phyloP scores from a whole-genome alignment of 2,797 vertebrate species.

The Leuciscus waleckii region DNA sequence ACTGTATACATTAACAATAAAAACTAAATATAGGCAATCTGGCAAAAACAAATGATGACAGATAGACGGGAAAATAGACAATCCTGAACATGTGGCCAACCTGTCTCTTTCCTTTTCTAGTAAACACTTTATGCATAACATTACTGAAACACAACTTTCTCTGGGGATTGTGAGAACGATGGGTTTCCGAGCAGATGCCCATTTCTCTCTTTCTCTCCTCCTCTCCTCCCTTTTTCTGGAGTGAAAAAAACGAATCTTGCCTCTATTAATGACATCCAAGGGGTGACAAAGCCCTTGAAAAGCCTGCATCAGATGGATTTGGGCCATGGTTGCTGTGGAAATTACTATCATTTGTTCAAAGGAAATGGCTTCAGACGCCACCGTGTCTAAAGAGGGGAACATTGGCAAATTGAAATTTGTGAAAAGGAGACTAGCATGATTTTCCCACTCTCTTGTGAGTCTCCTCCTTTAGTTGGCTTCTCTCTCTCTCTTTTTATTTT shows the following conservation, averaged over 20 bases:
- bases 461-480: conserved; percentile 43
- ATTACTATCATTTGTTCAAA: conserved; percentile 83
- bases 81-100: background rate
- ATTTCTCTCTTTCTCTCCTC: conserved; percentile 58
- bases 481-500: conserved; percentile 57
- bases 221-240: conserved; percentile 57
- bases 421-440: conserved; percentile 68
- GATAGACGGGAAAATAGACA: background rate
- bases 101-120: background rate
- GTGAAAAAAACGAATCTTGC: conserved; percentile 76
- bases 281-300: conserved; percentile 80
- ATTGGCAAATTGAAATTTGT: conserved; percentile 81
- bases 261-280: conserved; percentile 80
- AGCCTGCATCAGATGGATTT: conserved; percentile 71
- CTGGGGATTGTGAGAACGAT: background rate
- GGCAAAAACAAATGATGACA: background rate
- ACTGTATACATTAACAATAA: background rate
- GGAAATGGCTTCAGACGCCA: conserved; percentile 78
- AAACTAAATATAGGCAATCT: background rate
- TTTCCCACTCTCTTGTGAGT: conserved; percentile 54
- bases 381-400: conserved; percentile 73
- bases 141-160: conserved; percentile 6
- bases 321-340: conserved; percentile 73
- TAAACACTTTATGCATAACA: conserved; percentile 7
- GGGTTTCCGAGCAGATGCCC: conserved; percentile 41